Evolutionary conservation across 2,797 vertebrate genomes (phyloP).

Genomic region (Intellagama lesueurii): DNA sequence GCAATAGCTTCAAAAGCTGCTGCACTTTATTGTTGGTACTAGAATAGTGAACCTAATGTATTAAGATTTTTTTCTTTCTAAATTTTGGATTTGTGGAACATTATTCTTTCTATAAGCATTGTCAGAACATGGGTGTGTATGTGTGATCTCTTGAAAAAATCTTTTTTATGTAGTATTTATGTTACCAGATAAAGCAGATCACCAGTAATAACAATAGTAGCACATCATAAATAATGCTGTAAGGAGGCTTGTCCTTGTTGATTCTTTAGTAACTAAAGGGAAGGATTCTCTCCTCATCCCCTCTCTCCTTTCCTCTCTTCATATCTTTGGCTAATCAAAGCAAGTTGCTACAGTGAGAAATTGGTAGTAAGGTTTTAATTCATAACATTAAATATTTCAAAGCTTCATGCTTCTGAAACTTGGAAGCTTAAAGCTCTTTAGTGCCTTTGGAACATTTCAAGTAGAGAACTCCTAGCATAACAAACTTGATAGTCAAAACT

Average conservation of each 20-base stretch:
- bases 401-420: constrained; percentile 2
- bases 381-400: not conserved
- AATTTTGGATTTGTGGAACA: constrained; percentile 5
- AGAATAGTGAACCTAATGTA: constrained; percentile 61
- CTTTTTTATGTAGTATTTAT: not conserved
- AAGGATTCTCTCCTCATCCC: not conserved
- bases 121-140: not conserved
- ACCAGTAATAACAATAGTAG: not conserved
- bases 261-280: not conserved
- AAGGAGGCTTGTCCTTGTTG: not conserved
- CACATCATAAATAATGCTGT: not conserved
- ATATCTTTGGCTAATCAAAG: not conserved
- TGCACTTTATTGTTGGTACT: constrained; percentile 82
- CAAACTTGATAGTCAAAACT: constrained; percentile 25
- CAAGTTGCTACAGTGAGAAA: not conserved
- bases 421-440: constrained; percentile 60
- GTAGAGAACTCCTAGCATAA: constrained; percentile 50
- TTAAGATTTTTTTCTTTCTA: constrained; percentile 23
- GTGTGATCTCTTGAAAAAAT: constrained; percentile 9
- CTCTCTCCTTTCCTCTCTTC: not conserved
- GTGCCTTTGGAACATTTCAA: constrained; percentile 73
- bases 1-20: constrained; percentile 61
- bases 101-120: constrained; percentile 44
- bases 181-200: not conserved
- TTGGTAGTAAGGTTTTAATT: constrained; percentile 16